Evolutionary conservation across 2,797 vertebrate species (phyloP).

Genomic region (Carcharodon carcharias): DNA sequence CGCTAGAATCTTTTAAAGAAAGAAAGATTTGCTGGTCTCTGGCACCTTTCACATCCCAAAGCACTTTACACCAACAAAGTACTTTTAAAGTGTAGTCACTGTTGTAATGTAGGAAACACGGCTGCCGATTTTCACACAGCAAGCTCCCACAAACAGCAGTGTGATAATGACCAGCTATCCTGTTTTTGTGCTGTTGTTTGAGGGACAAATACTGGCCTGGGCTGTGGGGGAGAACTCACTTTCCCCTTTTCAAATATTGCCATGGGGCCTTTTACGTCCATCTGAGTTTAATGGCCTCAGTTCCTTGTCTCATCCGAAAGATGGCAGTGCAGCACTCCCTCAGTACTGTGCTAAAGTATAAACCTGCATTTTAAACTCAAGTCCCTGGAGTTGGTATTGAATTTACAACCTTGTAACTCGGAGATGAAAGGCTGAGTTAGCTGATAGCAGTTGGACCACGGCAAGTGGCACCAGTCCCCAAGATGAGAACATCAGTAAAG

Average conservation of each 20-base stretch:
- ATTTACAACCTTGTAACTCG: neutral
- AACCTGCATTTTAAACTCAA: no score
- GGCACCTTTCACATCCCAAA: no score
- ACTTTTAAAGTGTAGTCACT: neutral
- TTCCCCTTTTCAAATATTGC: neutral
- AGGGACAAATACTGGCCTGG: neutral
- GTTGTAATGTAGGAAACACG: neutral
- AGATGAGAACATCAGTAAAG: neutral
- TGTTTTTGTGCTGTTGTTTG: neutral
- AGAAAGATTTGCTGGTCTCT: neutral
- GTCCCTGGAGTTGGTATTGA: neutral
- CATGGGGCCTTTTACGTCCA: neutral
- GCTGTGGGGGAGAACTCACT: neutral
- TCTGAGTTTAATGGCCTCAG: neutral
- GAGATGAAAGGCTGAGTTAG: neutral
- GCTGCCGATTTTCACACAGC: neutral
- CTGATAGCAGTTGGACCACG: neutral
- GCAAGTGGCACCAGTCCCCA: neutral
- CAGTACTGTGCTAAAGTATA: neutral
- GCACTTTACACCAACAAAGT: neutral
- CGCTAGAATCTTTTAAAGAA: no score
- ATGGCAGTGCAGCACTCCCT: neutral
- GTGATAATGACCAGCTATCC: neutral
- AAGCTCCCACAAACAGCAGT: no score
- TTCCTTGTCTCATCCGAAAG: neutral